Evolutionary conservation across 2,113 vertebrate genomes (phyloP).

Genomic region (Sinocyclocheilus anophthalmus): DNA sequence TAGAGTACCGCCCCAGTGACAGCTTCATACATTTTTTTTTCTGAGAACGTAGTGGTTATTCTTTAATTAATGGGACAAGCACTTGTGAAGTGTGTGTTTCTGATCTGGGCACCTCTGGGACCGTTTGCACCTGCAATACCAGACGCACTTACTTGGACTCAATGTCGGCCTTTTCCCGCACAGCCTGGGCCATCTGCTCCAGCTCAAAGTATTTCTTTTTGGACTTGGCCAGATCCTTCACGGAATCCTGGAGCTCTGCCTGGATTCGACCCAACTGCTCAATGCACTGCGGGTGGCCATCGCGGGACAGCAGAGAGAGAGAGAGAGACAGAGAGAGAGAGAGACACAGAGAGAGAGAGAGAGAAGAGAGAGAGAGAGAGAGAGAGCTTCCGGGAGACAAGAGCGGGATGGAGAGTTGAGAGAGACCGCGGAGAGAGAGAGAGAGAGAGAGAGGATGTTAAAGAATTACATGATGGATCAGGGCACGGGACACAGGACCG

Average conservation of each 20-base stretch:
- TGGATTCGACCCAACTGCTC: conserved; percentile 96
- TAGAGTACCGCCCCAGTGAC: no score
- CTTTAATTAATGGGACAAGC: conserved; percentile 5
- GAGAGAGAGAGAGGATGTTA: background rate
- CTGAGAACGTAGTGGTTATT: background rate
- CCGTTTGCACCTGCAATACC: background rate
- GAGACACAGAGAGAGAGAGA: background rate
- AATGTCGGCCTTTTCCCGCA: conserved; percentile 96
- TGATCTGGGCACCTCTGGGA: background rate
- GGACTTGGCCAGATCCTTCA: conserved; percentile 97
- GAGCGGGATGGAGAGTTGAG: no score
- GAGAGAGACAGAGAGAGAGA: background rate
- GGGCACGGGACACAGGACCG: background rate
- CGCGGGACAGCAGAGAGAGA: background rate
- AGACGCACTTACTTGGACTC: conserved; percentile 92
- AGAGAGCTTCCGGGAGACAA: no score
- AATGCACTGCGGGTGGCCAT: conserved; percentile 81
- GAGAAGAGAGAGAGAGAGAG: no score
- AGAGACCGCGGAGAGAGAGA: no score
- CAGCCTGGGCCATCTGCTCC: conserved; percentile 97
- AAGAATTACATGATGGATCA: background rate
- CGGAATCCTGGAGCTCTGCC: conserved; percentile 93
- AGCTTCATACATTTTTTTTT: no score
- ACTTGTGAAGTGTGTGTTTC: conserved; percentile 13
- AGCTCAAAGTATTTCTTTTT: conserved; percentile 99